phyloP scores from a whole-genome alignment of 2,888 invertebrate genomes.

The Dromius quadrimaculatus region DNA sequence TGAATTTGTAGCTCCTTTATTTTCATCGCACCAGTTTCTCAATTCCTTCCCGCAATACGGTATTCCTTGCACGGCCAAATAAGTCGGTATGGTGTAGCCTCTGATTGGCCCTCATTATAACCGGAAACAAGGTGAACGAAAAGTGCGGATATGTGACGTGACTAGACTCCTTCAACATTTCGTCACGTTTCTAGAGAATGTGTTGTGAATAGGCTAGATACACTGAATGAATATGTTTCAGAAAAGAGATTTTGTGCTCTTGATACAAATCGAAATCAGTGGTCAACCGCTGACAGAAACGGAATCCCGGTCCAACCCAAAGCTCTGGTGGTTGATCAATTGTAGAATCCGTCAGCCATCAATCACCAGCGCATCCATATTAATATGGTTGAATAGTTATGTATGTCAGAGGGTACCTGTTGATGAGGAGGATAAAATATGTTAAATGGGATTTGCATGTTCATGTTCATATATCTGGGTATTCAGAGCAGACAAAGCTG shows the following conservation, averaged over 20 bases:
- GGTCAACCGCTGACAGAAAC: background rate
- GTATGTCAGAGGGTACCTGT: background rate
- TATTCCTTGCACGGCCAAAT: conserved; percentile 39
- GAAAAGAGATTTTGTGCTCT: background rate
- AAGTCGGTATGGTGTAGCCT: conserved; percentile 56
- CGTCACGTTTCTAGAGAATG: background rate
- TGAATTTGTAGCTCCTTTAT: background rate
- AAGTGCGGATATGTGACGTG: conserved; percentile 55
- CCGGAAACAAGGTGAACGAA: conserved; percentile 59
- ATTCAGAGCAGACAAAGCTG: too few species aligned
- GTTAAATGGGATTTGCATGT: background rate
- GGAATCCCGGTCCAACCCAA: background rate
- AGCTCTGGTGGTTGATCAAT: background rate
- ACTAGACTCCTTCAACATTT: conserved; percentile 38
- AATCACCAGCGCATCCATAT: background rate
- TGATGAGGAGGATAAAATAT: background rate
- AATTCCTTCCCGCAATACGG: too few species aligned
- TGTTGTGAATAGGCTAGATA: conserved; percentile 11
- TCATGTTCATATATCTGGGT: background rate
- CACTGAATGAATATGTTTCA: background rate
- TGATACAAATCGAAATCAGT: background rate
- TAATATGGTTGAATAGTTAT: conserved; percentile 11
- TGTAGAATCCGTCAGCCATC: too few species aligned
- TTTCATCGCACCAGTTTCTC: too few species aligned
- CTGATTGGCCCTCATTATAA: conserved; percentile 60